phyloP scores from a whole-genome alignment of 2,113 vertebrate species.

The Misgurnus mizolepis region DNA sequence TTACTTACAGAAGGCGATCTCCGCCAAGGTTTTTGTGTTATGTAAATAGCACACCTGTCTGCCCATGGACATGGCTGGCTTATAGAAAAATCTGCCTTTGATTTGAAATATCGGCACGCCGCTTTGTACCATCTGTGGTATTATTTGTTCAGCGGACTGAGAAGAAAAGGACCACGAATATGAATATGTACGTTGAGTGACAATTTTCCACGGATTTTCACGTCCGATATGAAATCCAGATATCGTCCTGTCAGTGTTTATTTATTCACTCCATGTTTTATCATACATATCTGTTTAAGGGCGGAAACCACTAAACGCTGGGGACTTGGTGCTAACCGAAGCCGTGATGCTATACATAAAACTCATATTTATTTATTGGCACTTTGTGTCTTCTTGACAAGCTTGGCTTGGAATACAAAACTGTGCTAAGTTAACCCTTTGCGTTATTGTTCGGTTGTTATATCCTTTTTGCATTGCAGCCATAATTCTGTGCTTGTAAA shows the following conservation, averaged over 20 bases:
- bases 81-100: conserved; percentile 64
- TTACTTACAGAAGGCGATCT: conserved; percentile 68
- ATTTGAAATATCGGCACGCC: conserved; percentile 55
- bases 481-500: conserved; percentile 31
- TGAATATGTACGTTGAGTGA: conserved; percentile 46
- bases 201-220: conserved; percentile 34
- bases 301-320: conserved; percentile 15
- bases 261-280: conserved; percentile 36
- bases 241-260: conserved; percentile 28
- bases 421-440: conserved; percentile 2
- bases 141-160: conserved; percentile 51
- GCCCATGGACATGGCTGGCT: conserved; percentile 55
- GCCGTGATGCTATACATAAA: conserved; percentile 28
- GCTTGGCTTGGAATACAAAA: conserved; percentile 18
- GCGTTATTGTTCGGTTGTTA: neutral
- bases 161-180: conserved; percentile 49
- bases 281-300: conserved; percentile 42
- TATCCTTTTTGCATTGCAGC: neutral
- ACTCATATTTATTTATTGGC: conserved; percentile 40
- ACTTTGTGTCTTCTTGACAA: conserved; percentile 30
- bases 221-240: conserved; percentile 41
- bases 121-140: conserved; percentile 60
- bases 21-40: conserved; percentile 63
- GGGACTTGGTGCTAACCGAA: neutral
- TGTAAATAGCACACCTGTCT: conserved; percentile 78